phyloP scores from a whole-genome alignment of 2,888 invertebrate species.

The Noctua fimbriata region DNA sequence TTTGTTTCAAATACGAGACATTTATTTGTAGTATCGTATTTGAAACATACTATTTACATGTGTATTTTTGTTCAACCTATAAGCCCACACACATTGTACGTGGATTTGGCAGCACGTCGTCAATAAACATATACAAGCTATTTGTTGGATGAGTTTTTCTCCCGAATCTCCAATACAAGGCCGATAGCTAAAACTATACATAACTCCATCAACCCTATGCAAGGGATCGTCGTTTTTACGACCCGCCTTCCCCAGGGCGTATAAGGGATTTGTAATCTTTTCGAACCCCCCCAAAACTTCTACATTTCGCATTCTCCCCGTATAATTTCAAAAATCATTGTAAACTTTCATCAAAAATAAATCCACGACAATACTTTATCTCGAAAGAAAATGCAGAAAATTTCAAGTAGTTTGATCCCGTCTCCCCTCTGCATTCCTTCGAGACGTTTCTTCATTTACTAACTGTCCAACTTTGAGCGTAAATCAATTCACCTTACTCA shows the following conservation, averaged over 20 bases:
- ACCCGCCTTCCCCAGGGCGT: slow-evolving; percentile 59
- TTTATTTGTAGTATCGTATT: neutral
- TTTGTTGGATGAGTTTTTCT: slow-evolving; percentile 53
- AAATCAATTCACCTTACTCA: slow-evolving; percentile 74
- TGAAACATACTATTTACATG: neutral
- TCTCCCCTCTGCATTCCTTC: slow-evolving; percentile 45
- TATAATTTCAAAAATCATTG: slow-evolving; percentile 60
- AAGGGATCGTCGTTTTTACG: slow-evolving; percentile 62
- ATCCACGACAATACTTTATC: slow-evolving; percentile 35
- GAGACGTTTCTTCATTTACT: slow-evolving; percentile 71
- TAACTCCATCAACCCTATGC: slow-evolving; percentile 49
- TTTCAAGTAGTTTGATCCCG: slow-evolving; percentile 43
- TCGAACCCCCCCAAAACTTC: slow-evolving; percentile 48
- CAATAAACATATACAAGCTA: slow-evolving; percentile 45
- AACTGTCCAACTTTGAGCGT: slow-evolving; percentile 76
- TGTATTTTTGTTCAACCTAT: neutral
- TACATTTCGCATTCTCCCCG: slow-evolving; percentile 19
- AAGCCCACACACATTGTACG: neutral
- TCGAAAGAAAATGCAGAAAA: slow-evolving; percentile 34
- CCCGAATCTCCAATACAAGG: slow-evolving; percentile 51
- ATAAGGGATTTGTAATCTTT: slow-evolving; percentile 58
- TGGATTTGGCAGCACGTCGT: slow-evolving; percentile 23
- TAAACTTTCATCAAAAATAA: slow-evolving; percentile 60
- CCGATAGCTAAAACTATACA: slow-evolving; percentile 48
- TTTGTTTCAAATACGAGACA: slow-evolving; percentile 14